Conservation (phyloP, 2,888 invertebrate genomes). For the Diaphora mendica region DNA sequence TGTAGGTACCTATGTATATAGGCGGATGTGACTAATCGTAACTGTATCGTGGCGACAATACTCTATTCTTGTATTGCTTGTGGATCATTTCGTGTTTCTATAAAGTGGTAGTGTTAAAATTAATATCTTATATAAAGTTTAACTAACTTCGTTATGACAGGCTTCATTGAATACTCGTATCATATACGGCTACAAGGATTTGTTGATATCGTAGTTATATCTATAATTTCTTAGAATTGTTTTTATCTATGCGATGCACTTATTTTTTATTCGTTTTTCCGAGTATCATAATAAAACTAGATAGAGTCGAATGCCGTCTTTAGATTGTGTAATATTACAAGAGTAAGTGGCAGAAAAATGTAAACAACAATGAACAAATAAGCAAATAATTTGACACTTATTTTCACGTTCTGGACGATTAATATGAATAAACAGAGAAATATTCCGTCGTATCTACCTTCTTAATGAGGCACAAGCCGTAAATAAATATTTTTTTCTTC, state of each 20-base stretch:
- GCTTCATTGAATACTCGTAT: slow-evolving; percentile 9
- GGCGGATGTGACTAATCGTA: slow-evolving; percentile 73
- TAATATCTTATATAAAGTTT: slow-evolving; percentile 34
- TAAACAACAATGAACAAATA: slow-evolving; percentile 7
- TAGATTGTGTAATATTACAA: slow-evolving; percentile 19
- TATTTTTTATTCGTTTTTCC: slow-evolving; percentile 19
- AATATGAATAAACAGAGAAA: not conserved
- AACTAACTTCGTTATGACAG: slow-evolving; percentile 10
- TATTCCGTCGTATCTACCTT: not conserved
- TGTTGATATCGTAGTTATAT: slow-evolving; percentile 14
- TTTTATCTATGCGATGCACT: slow-evolving; percentile 20
- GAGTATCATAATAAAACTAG: slow-evolving; percentile 19
- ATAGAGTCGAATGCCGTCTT: slow-evolving; percentile 13
- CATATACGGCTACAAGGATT: slow-evolving; percentile 19
- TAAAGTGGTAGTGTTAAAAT: slow-evolving; percentile 39
- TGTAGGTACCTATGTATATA: slow-evolving; percentile 54
- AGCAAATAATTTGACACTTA: not conserved
- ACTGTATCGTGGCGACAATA: slow-evolving; percentile 68
- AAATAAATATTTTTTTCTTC: not conserved
- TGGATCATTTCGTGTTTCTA: slow-evolving; percentile 50
- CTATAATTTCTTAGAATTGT: slow-evolving; percentile 21
- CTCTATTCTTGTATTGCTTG: slow-evolving; percentile 67
- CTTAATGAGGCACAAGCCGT: not conserved
- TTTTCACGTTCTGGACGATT: not conserved
- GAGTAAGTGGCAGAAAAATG: slow-evolving; percentile 11